Conservation (phyloP, 2,113 vertebrate species). For the Scolopax mira region DNA sequence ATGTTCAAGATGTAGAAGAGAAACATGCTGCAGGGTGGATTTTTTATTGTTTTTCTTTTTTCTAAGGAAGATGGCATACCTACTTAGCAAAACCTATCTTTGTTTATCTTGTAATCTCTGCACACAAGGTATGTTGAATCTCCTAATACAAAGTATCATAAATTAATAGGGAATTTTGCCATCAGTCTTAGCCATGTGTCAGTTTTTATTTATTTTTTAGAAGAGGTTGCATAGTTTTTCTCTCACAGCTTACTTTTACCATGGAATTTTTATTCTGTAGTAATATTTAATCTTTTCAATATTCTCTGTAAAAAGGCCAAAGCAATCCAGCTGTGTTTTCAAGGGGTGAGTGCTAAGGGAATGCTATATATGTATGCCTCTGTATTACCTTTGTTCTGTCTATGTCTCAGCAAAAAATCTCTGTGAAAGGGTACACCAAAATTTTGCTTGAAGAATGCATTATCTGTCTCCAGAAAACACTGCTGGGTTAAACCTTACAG, state of each 20-base stretch:
- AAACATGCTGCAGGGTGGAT: background rate
- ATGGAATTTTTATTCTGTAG: background rate
- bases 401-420: background rate
- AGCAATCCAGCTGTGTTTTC: background rate
- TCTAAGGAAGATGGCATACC: background rate
- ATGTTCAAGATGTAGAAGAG: background rate
- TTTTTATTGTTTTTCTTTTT: background rate
- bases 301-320: background rate
- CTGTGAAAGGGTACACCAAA: background rate
- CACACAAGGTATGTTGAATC: background rate
- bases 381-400: background rate
- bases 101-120: constrained; percentile 1
- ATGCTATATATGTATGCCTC: background rate
- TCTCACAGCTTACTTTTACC: background rate
- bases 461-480: background rate
- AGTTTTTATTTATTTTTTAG: background rate
- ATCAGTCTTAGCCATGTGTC: background rate
- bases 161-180: constrained; percentile 18
- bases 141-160: background rate
- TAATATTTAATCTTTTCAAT: constrained; percentile 9
- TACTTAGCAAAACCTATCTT: background rate
- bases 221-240: background rate
- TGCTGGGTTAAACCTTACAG: background rate
- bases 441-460: background rate
- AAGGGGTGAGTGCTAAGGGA: background rate